Percentiles rank a stretch among this genome's conserved stretches.
phyloP scores from a whole-genome alignment of 2,113 vertebrate genomes.

The Thermophis baileyi region DNA sequence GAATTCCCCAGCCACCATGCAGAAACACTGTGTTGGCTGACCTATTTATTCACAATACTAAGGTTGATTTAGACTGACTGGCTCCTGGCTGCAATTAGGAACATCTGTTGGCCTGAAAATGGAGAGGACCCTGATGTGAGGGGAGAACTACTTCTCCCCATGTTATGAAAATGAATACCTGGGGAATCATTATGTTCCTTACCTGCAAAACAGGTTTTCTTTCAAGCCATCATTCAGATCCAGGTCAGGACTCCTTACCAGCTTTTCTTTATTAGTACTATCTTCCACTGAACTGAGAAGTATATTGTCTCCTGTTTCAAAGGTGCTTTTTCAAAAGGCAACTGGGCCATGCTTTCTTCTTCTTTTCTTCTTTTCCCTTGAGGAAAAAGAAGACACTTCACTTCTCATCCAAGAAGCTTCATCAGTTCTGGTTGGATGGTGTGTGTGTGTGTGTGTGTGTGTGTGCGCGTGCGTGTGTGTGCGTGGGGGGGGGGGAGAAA shows the following conservation, averaged over 20 bases:
- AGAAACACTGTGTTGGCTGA: neutral
- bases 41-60: neutral
- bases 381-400: too few species aligned
- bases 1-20: neutral
- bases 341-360: neutral
- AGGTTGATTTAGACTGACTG: neutral
- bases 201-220: neutral
- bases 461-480: too few species aligned
- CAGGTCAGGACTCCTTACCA: neutral
- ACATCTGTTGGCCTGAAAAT: neutral
- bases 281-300: neutral
- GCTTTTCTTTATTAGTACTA: neutral
- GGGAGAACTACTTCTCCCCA: neutral
- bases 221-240: neutral
- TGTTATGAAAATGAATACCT: neutral
- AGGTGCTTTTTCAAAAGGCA: neutral
- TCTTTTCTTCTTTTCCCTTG: neutral
- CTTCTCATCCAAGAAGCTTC: too few species aligned
- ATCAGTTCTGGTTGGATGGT: too few species aligned
- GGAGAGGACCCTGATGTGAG: neutral
- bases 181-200: neutral
- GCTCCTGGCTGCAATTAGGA: neutral
- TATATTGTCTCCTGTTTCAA: neutral
- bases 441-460: too few species aligned
- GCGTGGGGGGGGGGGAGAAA: too few species aligned